Evolutionary conservation across 2,888 invertebrate species (phyloP), one percentile per base, ranked within the genome.

Genomic region (Leptinotarsa juncta): DNA sequence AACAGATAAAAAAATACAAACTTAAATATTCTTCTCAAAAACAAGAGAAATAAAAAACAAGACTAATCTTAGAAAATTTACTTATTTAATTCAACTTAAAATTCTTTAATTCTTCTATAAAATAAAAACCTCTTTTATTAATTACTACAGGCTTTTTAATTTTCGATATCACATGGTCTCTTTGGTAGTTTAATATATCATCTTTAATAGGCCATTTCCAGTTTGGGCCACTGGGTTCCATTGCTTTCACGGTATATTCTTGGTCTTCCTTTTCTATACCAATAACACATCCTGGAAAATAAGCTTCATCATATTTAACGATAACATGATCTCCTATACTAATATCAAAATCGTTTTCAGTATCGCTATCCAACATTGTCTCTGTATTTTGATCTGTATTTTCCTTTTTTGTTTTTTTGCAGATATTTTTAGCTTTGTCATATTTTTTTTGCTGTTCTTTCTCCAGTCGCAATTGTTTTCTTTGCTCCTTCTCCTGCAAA

Each of bases 91-190:
- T 26, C 26, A 26, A 26, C 26, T 26, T 50, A 15, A 15, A 50
- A 50, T 15, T 50, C 14, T 50, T 62, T 62, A 70, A 50, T 70
- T 60, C 62, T n/a, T 50, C 14, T 5, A 60, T 23, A 49, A 62
- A 20, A 23, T 49, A 70, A 70, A 62, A 62, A 48, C 70, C 70
- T 70, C 70, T 70, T 62, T 23, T 16, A 16, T 60, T 60, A 26
- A 60, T 60, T 26, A 16, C 4, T 23, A 14, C 57, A 15, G 69
- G 69, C 15, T 57, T 48, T 57, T 53, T 42, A 57, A 69, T 57
- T 69, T 69, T 69, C 10, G 18, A 3, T n/a, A 32, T 57, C 14
- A 57, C 7, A 3, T 57, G 14, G 16, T 69, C 69, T 48, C 4
- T 15, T 57, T 57, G 42, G 57, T 69, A 69, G 48, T 57, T 48